Conservation (phyloP, 2,797 vertebrate species). For the Eleutherodactylus coqui region DNA sequence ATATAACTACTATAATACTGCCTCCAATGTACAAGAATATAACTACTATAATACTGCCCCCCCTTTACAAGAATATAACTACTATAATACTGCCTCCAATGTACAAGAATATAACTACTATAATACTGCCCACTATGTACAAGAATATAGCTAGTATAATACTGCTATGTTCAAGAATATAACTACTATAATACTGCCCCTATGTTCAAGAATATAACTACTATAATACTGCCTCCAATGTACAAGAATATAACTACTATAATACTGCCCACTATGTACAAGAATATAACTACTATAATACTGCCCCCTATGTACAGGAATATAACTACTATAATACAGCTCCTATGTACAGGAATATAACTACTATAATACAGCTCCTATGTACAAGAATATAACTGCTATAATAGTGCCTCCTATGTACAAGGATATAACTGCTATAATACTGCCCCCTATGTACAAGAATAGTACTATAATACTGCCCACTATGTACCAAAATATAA, state of each 20-base stretch:
- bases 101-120: slow-evolving; percentile 1
- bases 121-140: background rate
- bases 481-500: too few species aligned
- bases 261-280: background rate
- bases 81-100: background rate
- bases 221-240: background rate
- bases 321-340: background rate
- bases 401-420: too few species aligned
- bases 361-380: background rate
- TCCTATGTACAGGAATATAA: background rate
- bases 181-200: background rate
- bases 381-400: too few species aligned
- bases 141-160: background rate
- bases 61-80: too few species aligned
- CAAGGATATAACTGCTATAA: too few species aligned
- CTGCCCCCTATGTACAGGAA: background rate
- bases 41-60: too few species aligned
- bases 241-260: background rate
- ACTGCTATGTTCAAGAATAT: background rate
- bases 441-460: too few species aligned
- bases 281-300: background rate
- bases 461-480: too few species aligned
- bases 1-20: too few species aligned
- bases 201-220: background rate
- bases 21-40: too few species aligned